phyloP scores from a whole-genome alignment of 2,888 invertebrate genomes.

The Drosophila fungiperda region DNA sequence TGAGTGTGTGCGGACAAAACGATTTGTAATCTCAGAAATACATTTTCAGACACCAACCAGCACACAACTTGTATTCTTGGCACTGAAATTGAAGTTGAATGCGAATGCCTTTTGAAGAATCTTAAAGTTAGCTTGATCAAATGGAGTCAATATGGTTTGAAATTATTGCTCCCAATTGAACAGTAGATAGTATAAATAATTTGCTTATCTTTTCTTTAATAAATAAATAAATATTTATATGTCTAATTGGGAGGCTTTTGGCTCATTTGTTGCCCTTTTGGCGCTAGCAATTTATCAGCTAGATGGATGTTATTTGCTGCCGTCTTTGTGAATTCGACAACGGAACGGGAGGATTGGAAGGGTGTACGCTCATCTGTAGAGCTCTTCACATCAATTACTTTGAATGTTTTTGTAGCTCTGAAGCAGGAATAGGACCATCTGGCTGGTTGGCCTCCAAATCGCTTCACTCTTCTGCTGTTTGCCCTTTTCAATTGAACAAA shows the following conservation, averaged over 20 bases:
- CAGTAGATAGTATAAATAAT: not conserved
- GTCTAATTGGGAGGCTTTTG: slow-evolving; percentile 20
- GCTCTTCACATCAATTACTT: slow-evolving; percentile 72
- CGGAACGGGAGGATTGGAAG: not conserved
- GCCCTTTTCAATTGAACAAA: slow-evolving; percentile 71
- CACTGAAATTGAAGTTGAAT: slow-evolving; percentile 23
- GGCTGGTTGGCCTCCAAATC: slow-evolving; percentile 2
- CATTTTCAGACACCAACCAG: slow-evolving; percentile 8
- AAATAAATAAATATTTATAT: not conserved
- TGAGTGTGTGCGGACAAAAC: slow-evolving; percentile 26
- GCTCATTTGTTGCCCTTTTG: slow-evolving; percentile 35
- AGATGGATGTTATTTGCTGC: slow-evolving; percentile 48
- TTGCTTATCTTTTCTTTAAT: not conserved
- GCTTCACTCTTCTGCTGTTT: slow-evolving; percentile 3
- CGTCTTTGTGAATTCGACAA: not conserved
- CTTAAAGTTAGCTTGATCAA: slow-evolving; percentile 16
- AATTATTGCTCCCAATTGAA: not conserved
- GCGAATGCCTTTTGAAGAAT: slow-evolving; percentile 5
- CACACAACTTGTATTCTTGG: not conserved
- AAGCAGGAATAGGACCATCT: slow-evolving; percentile 20
- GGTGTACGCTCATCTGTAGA: slow-evolving; percentile 12
- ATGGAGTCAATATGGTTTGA: not conserved
- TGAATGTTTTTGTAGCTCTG: slow-evolving; percentile 57
- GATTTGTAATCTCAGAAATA: slow-evolving; percentile 56
- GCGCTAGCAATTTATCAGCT: slow-evolving; percentile 52